Evolutionary conservation across 1,140 invertebrate species (phyloP).

Genomic region (Diuraphis noxia): DNA sequence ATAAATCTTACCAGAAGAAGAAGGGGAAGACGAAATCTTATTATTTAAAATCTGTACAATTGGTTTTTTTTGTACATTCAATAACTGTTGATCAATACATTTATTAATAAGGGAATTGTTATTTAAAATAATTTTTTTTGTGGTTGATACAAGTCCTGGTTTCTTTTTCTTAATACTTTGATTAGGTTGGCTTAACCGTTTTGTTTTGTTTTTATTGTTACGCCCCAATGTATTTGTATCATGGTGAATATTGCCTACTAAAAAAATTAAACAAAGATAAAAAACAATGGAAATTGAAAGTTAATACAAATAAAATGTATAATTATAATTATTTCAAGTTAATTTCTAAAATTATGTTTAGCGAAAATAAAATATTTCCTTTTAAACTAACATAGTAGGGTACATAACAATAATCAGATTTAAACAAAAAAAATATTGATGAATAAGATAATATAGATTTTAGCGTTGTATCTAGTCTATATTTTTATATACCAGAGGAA

Average conservation of each 20-base stretch:
- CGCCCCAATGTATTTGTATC: neutral
- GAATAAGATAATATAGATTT: neutral
- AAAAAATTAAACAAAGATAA: neutral
- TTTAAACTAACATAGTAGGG: neutral
- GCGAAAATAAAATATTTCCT: neutral
- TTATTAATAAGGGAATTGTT: neutral
- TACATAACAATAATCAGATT: neutral
- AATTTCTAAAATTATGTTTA: neutral
- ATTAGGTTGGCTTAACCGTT: neutral
- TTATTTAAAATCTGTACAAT: neutral
- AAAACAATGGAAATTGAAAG: neutral
- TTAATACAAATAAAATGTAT: neutral
- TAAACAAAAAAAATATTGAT: neutral
- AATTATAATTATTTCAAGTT: neutral
- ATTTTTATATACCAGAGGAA: neutral
- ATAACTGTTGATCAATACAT: neutral
- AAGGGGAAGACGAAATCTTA: neutral
- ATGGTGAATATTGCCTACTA: neutral
- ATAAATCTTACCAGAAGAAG: neutral
- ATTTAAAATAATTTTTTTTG: constrained; percentile 11
- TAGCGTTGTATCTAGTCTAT: neutral
- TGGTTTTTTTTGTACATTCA: constrained; percentile 22
- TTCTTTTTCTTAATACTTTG: neutral
- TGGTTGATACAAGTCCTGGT: neutral
- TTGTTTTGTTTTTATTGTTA: constrained; percentile 24